phyloP scores from a whole-genome alignment of 2,888 invertebrate genomes.

The Drosophila silvestris region DNA sequence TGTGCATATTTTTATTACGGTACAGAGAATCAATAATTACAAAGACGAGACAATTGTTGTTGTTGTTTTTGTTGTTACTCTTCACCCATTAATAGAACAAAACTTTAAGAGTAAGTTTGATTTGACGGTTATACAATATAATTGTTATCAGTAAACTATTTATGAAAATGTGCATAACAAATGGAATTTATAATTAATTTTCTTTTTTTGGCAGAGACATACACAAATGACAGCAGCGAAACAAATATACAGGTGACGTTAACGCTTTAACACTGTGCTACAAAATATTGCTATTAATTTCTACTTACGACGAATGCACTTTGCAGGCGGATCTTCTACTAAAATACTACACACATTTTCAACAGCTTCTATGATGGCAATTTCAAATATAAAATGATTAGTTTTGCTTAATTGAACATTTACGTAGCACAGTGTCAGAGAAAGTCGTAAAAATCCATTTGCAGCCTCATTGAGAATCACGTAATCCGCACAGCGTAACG shows the following conservation, averaged over 20 bases:
- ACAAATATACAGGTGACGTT: constrained; percentile 53
- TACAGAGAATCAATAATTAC: constrained; percentile 30
- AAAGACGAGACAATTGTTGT: constrained; percentile 3
- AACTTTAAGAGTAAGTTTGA: neutral
- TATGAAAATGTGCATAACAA: constrained; percentile 29
- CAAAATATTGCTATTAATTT: constrained; percentile 20
- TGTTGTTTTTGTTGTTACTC: neutral
- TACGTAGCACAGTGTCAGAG: constrained; percentile 22
- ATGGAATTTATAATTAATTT: constrained; percentile 7
- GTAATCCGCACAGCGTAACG: constrained; percentile 31
- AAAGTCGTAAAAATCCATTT: constrained; percentile 22
- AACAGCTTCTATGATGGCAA: constrained; percentile 14
- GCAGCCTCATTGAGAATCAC: constrained; percentile 32
- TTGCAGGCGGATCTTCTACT: constrained; percentile 2
- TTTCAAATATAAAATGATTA: constrained; percentile 4
- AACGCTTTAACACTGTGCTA: constrained; percentile 37
- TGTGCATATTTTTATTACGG: constrained; percentile 9
- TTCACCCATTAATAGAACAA: neutral
- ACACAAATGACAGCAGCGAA: constrained; percentile 55
- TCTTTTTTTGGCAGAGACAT: constrained; percentile 34
- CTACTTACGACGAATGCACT: neutral
- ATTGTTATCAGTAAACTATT: constrained; percentile 45
- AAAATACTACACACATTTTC: neutral
- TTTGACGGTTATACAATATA: constrained; percentile 26
- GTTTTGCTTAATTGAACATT: neutral